Percentiles rank a stretch among this genome's conserved stretches.
These are phyloP conservation scores for Thyatira batis DNA, from an alignment of 2,888 invertebrate species.

Conservation along the genomic window DNA sequence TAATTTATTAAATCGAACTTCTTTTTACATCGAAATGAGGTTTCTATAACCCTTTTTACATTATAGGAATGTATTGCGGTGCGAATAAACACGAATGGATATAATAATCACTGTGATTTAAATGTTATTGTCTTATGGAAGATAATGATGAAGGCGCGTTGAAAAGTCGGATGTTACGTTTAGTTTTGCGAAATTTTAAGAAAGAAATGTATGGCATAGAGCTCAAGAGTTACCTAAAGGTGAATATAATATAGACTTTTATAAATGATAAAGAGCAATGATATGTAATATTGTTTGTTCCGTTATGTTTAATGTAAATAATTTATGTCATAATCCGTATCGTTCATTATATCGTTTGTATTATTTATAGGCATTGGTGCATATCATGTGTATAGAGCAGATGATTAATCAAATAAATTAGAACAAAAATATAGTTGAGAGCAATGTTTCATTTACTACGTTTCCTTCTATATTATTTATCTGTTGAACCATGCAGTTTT, in stretches of 20 bases:
- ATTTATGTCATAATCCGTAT: constrained; percentile 62
- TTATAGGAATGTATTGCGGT: constrained; percentile 39
- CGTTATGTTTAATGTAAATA: constrained; percentile 60
- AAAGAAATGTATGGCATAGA: constrained; percentile 33
- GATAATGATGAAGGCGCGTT: constrained; percentile 37
- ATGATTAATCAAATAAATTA: constrained; percentile 82
- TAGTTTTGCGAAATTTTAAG: constrained; percentile 36
- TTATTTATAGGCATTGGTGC: constrained; percentile 82
- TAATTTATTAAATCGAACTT: not conserved
- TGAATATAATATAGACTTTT: constrained; percentile 51
- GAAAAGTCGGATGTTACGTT: constrained; percentile 26
- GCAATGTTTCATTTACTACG: constrained; percentile 54
- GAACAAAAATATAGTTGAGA: constrained; percentile 70
- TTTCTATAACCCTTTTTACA: constrained; percentile 31
- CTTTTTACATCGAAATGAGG: constrained; percentile 26
- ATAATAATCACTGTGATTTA: constrained; percentile 66
- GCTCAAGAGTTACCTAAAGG: constrained; percentile 51
- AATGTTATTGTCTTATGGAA: constrained; percentile 50
- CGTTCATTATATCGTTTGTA: constrained; percentile 72
- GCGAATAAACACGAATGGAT: constrained; percentile 40
- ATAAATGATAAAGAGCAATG: constrained; percentile 59
- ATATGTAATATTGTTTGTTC: constrained; percentile 45
- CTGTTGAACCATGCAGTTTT: too few relatives aligned
- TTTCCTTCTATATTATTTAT: too few relatives aligned
- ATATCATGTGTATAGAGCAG: constrained; percentile 82